phyloP scores from a whole-genome alignment of 2,888 invertebrate species.

The Spilosoma lubricipeda region DNA sequence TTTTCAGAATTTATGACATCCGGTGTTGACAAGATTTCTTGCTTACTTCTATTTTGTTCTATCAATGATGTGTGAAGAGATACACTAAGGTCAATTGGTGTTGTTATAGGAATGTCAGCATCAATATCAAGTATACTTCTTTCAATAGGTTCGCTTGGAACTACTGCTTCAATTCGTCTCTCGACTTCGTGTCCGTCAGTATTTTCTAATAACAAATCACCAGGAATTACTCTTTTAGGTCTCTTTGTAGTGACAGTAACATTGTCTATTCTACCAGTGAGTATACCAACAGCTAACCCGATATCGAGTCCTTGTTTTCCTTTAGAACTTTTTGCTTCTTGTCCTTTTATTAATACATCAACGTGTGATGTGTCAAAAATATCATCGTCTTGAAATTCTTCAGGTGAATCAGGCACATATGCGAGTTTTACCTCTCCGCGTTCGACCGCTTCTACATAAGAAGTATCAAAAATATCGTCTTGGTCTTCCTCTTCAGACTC shows the following conservation, averaged over 20 bases:
- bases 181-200: conserved; percentile 69
- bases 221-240: conserved; percentile 87
- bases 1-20: conserved; percentile 42
- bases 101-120: conserved; percentile 88
- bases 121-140: conserved; percentile 92
- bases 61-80: conserved; percentile 86
- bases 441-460: conserved; percentile 94
- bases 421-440: conserved; percentile 94
- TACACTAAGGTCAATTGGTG: conserved; percentile 90
- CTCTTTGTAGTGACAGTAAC: conserved; percentile 87
- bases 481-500: conserved; percentile 91
- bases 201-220: conserved; percentile 89
- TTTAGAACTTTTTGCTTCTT: conserved; percentile 88
- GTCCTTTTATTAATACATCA: conserved; percentile 92
- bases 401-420: conserved; percentile 95
- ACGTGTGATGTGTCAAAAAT: conserved; percentile 96
- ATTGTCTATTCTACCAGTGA: conserved; percentile 93
- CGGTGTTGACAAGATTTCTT: conserved; percentile 42
- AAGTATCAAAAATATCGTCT: conserved; percentile 95
- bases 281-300: conserved; percentile 94
- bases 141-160: conserved; percentile 87
- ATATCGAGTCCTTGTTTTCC: conserved; percentile 93
- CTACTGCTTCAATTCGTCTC: conserved; percentile 55
- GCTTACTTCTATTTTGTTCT: conserved; percentile 70
- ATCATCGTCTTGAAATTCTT: conserved; percentile 88